These are phyloP conservation scores for Chromobotia macracanthus DNA, from an alignment of 2,797 vertebrate species.

Conservation along the genomic window DNA sequence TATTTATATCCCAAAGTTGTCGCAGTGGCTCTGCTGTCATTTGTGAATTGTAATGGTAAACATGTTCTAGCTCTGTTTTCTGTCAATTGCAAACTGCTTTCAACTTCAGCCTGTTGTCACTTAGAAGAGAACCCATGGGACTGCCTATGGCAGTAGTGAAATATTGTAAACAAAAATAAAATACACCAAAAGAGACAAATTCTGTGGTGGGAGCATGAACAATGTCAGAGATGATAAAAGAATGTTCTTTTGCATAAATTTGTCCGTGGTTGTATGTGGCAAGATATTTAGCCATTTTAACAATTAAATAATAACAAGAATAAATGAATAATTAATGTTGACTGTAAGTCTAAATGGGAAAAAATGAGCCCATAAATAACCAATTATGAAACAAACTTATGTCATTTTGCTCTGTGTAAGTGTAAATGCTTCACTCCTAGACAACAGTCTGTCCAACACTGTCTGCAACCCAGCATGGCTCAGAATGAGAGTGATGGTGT, in stretches of 20 bases:
- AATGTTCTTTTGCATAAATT: not conserved
- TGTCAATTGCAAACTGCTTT: slow-evolving; percentile 27
- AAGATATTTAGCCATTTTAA: not conserved
- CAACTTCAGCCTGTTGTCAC: slow-evolving; percentile 23
- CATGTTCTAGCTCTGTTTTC: slow-evolving; percentile 20
- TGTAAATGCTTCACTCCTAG: not conserved
- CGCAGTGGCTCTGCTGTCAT: slow-evolving; percentile 4
- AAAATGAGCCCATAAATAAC: not conserved
- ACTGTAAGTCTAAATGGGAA: not conserved
- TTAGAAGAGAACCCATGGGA: slow-evolving; percentile 36
- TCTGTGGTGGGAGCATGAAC: slow-evolving; percentile 4
- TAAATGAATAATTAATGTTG: not conserved
- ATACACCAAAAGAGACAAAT: slow-evolving; percentile 1
- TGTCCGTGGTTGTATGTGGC: not conserved
- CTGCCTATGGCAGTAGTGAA: slow-evolving; percentile 28
- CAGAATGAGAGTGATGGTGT: slow-evolving; percentile 24
- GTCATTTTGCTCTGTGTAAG: not conserved
- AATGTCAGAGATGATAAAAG: not conserved
- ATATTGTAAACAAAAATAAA: slow-evolving; percentile 21
- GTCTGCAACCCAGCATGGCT: slow-evolving; percentile 3
- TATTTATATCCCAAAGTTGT: slow-evolving; percentile 7
- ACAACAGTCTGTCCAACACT: slow-evolving; percentile 3
- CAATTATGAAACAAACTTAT: not conserved
- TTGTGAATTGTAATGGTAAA: slow-evolving; percentile 31
- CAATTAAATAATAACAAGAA: not conserved